Percentiles rank a stretch among this genome's conserved stretches.
Evolutionary conservation across 2,113 vertebrate genomes (phyloP).

Genomic region (Cettia cetti): DNA sequence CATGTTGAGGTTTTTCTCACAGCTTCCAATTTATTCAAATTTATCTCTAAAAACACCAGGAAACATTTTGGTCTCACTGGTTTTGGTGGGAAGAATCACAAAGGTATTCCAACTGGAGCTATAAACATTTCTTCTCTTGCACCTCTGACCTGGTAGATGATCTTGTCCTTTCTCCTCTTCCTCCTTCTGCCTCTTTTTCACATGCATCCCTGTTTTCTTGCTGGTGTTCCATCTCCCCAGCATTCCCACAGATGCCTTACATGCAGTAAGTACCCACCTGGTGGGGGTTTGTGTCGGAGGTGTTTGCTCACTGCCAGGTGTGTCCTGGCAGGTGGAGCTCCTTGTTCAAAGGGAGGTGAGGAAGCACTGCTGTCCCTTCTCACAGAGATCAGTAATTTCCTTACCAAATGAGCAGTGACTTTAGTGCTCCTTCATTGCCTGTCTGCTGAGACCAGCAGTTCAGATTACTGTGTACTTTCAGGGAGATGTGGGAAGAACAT

Average conservation of each 20-base stretch:
- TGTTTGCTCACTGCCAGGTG: accelerated
- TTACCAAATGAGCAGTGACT: not conserved
- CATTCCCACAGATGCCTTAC: not conserved
- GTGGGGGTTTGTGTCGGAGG: not conserved
- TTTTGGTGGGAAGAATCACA: not conserved
- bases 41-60: not conserved
- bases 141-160: not conserved
- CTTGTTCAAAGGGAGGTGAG: not conserved
- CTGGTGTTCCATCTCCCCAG: not conserved
- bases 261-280: not conserved
- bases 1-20: not conserved
- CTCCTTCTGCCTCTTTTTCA: not conserved
- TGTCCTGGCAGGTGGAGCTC: not conserved
- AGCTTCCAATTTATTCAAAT: not conserved
- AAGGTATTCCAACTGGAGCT: not conserved
- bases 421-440: not conserved
- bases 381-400: not conserved
- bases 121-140: not conserved
- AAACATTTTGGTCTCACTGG: not conserved
- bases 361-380: not conserved
- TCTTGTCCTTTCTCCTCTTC: not conserved
- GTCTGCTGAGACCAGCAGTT: not conserved
- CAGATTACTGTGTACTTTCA: not conserved
- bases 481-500: not conserved
- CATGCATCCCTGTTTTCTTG: not conserved